phyloP scores from a whole-genome alignment of 2,888 invertebrate genomes.

The Crossocerus cetratus region DNA sequence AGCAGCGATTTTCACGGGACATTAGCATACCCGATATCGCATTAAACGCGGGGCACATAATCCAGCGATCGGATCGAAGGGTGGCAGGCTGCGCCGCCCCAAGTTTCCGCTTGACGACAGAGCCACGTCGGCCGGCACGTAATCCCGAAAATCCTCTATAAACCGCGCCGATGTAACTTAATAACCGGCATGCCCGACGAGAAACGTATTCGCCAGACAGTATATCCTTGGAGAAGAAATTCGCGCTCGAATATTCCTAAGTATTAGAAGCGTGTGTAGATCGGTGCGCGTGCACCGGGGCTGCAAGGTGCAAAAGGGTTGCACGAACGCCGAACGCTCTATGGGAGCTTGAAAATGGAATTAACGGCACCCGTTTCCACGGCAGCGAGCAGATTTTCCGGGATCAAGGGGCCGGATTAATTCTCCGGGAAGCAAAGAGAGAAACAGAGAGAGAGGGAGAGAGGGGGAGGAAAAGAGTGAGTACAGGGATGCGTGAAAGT shows the following conservation, averaged over 20 bases:
- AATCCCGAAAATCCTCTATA: background rate
- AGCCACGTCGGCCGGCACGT: conserved; percentile 17
- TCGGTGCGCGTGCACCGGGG: too few relatives aligned
- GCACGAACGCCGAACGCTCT: too few relatives aligned
- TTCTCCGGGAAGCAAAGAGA: conserved; percentile 13
- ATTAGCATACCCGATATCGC: conserved; percentile 60
- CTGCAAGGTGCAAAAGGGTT: too few relatives aligned
- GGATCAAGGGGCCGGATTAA: conserved; percentile 19
- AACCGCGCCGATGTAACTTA: background rate
- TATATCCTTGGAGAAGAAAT: too few relatives aligned
- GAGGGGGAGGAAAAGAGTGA: background rate
- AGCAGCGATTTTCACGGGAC: conserved; percentile 48
- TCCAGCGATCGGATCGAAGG: conserved; percentile 48
- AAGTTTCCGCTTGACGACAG: conserved; percentile 11
- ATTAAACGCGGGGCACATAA: conserved; percentile 38
- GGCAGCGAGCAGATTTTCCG: conserved; percentile 12
- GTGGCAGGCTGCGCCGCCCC: conserved; percentile 19
- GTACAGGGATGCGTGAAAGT: background rate
- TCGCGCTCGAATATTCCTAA: too few relatives aligned
- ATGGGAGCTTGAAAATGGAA: conserved; percentile 7
- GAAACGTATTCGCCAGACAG: too few relatives aligned
- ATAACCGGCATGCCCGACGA: background rate
- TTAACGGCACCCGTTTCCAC: background rate
- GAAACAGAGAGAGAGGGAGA: too few relatives aligned
- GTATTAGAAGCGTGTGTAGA: too few relatives aligned